These are phyloP conservation scores for Xenopus petersii DNA, from an alignment of 2,797 vertebrate genomes.

Conservation along the genomic window DNA sequence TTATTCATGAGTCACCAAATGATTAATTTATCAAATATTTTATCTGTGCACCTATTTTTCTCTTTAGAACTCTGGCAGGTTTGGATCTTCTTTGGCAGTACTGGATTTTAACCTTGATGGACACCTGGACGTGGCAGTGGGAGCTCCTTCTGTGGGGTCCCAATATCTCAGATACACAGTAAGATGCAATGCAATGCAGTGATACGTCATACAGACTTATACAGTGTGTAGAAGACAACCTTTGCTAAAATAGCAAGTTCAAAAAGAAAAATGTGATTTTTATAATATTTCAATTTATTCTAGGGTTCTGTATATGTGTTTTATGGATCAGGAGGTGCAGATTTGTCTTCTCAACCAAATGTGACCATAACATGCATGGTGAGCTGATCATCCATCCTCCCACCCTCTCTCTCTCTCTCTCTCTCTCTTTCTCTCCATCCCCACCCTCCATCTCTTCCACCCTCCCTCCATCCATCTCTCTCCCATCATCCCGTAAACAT, in stretches of 20 bases:
- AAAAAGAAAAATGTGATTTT: too few relatives aligned
- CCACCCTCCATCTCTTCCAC: too few relatives aligned
- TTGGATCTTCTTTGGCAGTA: conserved; percentile 68
- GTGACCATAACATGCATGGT: conserved; percentile 68
- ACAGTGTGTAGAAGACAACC: too few relatives aligned
- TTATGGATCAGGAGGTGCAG: conserved; percentile 54
- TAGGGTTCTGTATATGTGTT: conserved; percentile 70
- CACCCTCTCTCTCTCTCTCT: too few relatives aligned
- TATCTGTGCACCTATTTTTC: neutral
- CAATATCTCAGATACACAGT: conserved; percentile 9
- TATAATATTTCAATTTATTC: neutral
- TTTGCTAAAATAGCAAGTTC: too few relatives aligned
- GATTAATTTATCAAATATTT: neutral
- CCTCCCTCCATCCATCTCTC: too few relatives aligned
- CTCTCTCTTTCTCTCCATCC: too few relatives aligned
- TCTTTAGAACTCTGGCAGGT: conserved; percentile 68
- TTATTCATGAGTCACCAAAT: too few relatives aligned
- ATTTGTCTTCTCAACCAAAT: conserved; percentile 54
- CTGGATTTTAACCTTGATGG: conserved; percentile 72
- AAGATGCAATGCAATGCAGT: too few relatives aligned
- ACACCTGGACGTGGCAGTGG: conserved; percentile 63
- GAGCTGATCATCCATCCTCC: conserved; percentile 3
- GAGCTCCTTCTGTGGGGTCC: conserved; percentile 69
- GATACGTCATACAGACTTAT: too few relatives aligned
- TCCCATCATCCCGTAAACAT: too few relatives aligned